Base-by-base conservation (phyloP, 1,140 invertebrate species). In the Drosophila cardini region DNA sequence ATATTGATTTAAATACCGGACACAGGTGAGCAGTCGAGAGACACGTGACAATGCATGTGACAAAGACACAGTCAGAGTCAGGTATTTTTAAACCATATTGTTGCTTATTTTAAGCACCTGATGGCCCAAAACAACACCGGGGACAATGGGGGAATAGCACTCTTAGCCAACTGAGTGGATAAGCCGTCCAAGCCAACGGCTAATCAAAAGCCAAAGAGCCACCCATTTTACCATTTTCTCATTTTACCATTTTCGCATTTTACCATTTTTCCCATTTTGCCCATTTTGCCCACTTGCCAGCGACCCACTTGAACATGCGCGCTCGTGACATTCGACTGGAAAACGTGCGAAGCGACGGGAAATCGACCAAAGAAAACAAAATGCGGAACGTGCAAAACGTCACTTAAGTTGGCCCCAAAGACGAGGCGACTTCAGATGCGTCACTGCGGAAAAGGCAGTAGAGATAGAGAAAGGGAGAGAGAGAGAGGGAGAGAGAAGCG, bases 261-360 rank as follows among this genome's bases (percentile, higher is more conserved):
- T 5, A 26, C 4, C 21, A 26, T 26, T 26, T 26, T 26, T 3
- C 38, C 48, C 42, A 21, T 13, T 57, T 36, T n/a, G n/a, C n/a
- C n/a, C n/a, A n/a, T 26, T 26, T 26, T 26, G 21, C 38, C 48
- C 42, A 21, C 11, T 57, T 36, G 10, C 53, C 60, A 65, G 43
- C 73, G 78, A 86, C 83, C 79, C 84, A 83, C 83, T 87, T 87
- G 79, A 89, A 78, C 84, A 89, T 83, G 84, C 84, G 56, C 80
- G 84, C 83, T 89, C 83, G 83, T 89, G 84, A 89, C 83, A 87
- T 87, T 87, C 84, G 80, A 62, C 76, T 73, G 65, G 83, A 58
- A 77, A 80, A 87, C 83, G 83, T 87, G 83, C 83, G 76, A 87
- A 76, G 78, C 71, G 50, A 76, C 65, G 76, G 84, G 38, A 87